Percentiles rank a stretch among this genome's conserved stretches.
Conservation (phyloP, 2,797 vertebrate genomes). For the Cyclopterus lumpus region DNA sequence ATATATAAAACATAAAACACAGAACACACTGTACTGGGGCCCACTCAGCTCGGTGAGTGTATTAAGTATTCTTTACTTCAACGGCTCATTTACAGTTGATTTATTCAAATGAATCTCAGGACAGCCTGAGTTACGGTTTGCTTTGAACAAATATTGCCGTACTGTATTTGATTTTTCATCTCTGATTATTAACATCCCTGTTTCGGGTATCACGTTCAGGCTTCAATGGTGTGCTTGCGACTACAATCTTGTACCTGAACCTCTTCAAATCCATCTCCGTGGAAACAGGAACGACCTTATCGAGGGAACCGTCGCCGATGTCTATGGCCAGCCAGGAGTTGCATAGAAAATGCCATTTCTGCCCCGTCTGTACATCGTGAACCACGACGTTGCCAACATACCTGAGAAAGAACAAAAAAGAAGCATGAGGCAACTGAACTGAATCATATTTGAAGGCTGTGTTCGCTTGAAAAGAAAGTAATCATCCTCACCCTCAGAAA, state of each 20-base stretch:
- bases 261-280: constrained; percentile 89
- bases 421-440: too few species aligned
- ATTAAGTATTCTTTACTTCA: background rate
- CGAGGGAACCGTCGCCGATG: constrained; percentile 86
- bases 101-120: background rate
- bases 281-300: constrained; percentile 89
- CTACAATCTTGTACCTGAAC: constrained; percentile 82
- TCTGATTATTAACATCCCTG: background rate
- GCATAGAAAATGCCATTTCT: constrained; percentile 92
- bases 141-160: too few species aligned
- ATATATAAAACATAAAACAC: background rate
- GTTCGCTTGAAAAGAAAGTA: background rate
- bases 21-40: background rate
- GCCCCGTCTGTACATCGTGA: constrained; percentile 86
- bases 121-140: too few species aligned
- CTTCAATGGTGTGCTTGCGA: background rate
- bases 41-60: background rate
- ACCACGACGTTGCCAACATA: constrained; percentile 89
- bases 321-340: constrained; percentile 92
- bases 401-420: constrained; percentile 77
- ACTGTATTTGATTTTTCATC: background rate
- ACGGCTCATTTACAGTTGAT: background rate
- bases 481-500: background rate
- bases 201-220: background rate
- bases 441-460: background rate